A percentile compares a stretch with the other conserved stretches of the same genome.
These are phyloP conservation scores for Emys orbicularis DNA, from an alignment of 2,797 vertebrate species.

Conservation along the genomic window DNA sequence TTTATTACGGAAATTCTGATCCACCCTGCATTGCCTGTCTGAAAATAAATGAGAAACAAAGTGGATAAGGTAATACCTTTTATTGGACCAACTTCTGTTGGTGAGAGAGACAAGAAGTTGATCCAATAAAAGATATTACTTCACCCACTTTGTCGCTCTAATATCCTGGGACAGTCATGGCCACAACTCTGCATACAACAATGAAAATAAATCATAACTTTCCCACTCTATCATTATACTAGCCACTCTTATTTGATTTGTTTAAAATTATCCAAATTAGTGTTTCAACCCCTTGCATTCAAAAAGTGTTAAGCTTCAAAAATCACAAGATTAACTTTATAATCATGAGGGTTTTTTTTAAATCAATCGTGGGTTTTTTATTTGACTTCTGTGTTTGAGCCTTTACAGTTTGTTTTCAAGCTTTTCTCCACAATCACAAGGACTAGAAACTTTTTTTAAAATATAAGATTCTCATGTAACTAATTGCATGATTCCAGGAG, in stretches of 20 bases:
- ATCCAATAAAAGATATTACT: too few relatives aligned
- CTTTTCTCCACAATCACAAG: background rate
- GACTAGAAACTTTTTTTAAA: background rate
- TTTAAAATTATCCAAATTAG: background rate
- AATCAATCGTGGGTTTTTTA: background rate
- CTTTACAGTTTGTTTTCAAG: background rate
- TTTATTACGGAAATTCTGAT: background rate
- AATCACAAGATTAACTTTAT: background rate
- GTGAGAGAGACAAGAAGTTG: background rate
- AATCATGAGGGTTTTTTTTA: background rate
- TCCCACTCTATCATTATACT: background rate
- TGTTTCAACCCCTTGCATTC: background rate
- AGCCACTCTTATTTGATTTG: background rate
- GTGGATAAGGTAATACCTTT: background rate
- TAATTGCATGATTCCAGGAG: background rate
- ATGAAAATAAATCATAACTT: background rate
- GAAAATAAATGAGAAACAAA: background rate
- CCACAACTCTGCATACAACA: background rate
- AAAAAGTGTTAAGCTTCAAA: background rate
- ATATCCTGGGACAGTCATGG: background rate
- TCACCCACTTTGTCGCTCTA: background rate
- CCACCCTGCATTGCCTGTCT: background rate
- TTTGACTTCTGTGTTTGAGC: background rate
- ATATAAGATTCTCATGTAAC: background rate
- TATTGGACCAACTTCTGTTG: background rate